phyloP scores from a whole-genome alignment of 2,797 vertebrate species.

The Spheniscus humboldti region DNA sequence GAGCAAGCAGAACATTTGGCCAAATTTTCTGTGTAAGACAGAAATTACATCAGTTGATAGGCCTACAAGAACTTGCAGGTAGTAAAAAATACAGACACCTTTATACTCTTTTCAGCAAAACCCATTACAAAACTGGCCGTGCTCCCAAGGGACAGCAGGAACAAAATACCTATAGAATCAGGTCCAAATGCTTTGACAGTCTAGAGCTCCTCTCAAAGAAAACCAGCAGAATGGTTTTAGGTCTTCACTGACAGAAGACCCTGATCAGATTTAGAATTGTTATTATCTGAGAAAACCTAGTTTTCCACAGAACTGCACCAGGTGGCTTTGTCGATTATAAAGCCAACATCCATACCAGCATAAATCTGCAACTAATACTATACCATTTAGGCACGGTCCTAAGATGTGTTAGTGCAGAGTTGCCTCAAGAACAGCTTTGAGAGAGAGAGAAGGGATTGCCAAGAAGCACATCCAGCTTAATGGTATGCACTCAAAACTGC shows the following conservation, averaged over 20 bases:
- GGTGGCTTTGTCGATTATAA: background rate
- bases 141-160: background rate
- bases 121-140: rapidly evolving
- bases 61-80: background rate
- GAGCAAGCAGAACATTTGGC: background rate
- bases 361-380: background rate
- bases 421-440: background rate
- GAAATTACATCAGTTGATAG: background rate
- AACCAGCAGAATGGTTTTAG: background rate
- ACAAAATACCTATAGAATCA: background rate
- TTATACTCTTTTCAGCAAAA: background rate
- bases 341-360: background rate
- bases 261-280: background rate
- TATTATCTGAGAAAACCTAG: background rate
- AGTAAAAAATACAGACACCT: background rate
- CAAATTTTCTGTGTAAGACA: background rate
- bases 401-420: background rate
- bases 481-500: rapidly evolving
- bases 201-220: background rate
- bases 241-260: background rate
- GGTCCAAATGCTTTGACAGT: background rate
- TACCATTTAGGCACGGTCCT: background rate
- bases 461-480: background rate
- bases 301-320: background rate
- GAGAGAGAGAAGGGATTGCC: background rate